A percentile compares a stretch with the other conserved stretches of the same genome.
Conservation (phyloP, 2,888 invertebrate genomes). For the Synergus laeviventris region DNA sequence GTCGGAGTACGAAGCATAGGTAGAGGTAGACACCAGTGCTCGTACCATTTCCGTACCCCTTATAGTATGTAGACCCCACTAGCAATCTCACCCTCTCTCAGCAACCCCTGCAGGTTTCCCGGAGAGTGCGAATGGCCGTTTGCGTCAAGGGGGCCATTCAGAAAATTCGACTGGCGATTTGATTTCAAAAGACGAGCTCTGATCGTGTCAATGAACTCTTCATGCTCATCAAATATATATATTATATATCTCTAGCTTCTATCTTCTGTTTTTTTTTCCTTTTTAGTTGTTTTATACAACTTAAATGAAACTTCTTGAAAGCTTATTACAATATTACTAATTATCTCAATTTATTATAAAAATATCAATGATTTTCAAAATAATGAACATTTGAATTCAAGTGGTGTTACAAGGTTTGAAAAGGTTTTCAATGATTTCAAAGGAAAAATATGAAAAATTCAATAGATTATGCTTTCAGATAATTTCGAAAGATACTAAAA, state of each 20-base stretch:
- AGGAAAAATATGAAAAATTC: too few relatives aligned
- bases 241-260: too few relatives aligned
- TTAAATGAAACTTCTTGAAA: background rate
- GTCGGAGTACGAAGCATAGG: conserved; percentile 66
- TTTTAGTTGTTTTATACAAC: too few relatives aligned
- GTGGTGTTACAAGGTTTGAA: too few relatives aligned
- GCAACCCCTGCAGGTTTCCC: conserved; percentile 31
- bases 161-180: conserved; percentile 15
- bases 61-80: conserved; percentile 16
- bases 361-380: too few relatives aligned
- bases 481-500: too few relatives aligned
- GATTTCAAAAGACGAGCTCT: background rate
- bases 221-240: too few relatives aligned
- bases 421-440: too few relatives aligned
- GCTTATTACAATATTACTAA: background rate
- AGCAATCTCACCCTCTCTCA: conserved; percentile 24
- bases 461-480: too few relatives aligned
- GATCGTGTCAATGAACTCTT: conserved; percentile 12
- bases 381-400: too few relatives aligned
- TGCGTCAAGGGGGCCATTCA: conserved; percentile 38
- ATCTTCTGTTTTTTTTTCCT: too few relatives aligned
- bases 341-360: too few relatives aligned
- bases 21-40: conserved; percentile 65
- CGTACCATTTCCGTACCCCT: conserved; percentile 52
- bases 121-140: conserved; percentile 35